Percentiles rank a stretch among this genome's conserved stretches.
phyloP scores from a whole-genome alignment of 2,888 invertebrate species.

The Eulithis testata region DNA sequence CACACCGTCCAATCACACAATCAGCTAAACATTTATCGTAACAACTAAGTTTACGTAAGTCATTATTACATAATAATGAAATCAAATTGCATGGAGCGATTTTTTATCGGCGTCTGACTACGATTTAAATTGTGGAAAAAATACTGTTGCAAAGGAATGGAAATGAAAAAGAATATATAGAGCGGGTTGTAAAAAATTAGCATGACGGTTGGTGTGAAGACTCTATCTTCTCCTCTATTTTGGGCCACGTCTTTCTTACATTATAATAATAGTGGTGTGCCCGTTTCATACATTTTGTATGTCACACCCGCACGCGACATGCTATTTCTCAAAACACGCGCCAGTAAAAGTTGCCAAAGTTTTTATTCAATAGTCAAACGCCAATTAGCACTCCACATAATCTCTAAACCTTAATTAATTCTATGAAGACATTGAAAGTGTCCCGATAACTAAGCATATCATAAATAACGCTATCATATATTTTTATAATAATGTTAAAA shows the following conservation, averaged over 20 bases:
- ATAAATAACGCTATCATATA: constrained; percentile 81
- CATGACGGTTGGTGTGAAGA: no score
- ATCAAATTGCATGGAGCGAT: constrained; percentile 68
- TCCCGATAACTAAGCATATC: constrained; percentile 79
- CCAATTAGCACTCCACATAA: constrained; percentile 70
- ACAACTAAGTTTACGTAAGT: constrained; percentile 76
- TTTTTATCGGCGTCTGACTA: constrained; percentile 74
- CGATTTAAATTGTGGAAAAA: constrained; percentile 39
- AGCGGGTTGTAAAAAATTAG: not conserved
- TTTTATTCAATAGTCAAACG: constrained; percentile 67
- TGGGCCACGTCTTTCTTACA: no score
- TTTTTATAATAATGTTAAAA: constrained; percentile 73
- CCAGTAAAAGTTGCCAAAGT: not conserved
- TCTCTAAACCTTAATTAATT: constrained; percentile 72
- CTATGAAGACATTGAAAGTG: constrained; percentile 77
- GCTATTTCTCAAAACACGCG: not conserved
- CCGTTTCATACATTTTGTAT: not conserved
- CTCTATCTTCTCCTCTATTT: no score
- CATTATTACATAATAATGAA: constrained; percentile 76
- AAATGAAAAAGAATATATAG: not conserved
- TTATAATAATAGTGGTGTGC: no score
- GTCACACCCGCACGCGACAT: not conserved
- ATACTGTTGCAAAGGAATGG: constrained; percentile 11
- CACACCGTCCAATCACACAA: constrained; percentile 78
- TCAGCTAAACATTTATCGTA: constrained; percentile 84